These are phyloP conservation scores for Agrochola lota DNA, from an alignment of 2,888 invertebrate genomes.

Conservation along the genomic window DNA sequence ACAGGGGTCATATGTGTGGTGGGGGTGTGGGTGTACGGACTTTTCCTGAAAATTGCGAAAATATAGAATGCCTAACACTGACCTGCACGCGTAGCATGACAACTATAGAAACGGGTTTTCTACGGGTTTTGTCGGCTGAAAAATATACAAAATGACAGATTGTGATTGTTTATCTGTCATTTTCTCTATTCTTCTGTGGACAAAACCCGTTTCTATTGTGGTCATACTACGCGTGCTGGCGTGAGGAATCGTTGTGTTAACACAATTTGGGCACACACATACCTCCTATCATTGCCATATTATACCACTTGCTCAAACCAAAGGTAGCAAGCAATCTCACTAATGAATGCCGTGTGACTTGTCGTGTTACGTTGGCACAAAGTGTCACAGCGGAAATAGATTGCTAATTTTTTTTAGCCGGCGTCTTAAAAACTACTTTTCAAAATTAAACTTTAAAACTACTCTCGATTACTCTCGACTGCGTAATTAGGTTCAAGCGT, in stretches of 20 bases:
- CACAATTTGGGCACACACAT: neutral
- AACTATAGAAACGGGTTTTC: too few species aligned
- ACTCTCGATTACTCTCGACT: neutral
- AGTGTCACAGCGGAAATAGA: neutral
- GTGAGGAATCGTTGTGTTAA: neutral
- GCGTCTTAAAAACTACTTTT: neutral
- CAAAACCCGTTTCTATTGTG: too few species aligned
- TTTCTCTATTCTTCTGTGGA: too few species aligned
- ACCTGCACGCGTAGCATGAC: too few species aligned
- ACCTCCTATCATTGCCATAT: neutral
- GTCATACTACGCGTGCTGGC: too few species aligned
- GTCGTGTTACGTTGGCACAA: neutral
- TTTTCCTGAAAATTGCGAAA: neutral
- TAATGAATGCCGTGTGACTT: neutral
- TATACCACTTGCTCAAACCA: neutral
- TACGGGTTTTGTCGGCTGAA: too few species aligned
- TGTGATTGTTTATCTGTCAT: too few species aligned
- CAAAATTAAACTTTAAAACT: neutral
- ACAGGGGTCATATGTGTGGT: too few species aligned
- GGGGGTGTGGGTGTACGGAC: too few species aligned
- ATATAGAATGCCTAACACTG: constrained; percentile 2
- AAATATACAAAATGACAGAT: too few species aligned
- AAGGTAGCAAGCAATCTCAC: neutral
- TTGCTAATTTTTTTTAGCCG: constrained; percentile 31
- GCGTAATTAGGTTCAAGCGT: neutral